Conservation (phyloP, 1,140 invertebrate genomes). For the Procambarus virginalis region DNA sequence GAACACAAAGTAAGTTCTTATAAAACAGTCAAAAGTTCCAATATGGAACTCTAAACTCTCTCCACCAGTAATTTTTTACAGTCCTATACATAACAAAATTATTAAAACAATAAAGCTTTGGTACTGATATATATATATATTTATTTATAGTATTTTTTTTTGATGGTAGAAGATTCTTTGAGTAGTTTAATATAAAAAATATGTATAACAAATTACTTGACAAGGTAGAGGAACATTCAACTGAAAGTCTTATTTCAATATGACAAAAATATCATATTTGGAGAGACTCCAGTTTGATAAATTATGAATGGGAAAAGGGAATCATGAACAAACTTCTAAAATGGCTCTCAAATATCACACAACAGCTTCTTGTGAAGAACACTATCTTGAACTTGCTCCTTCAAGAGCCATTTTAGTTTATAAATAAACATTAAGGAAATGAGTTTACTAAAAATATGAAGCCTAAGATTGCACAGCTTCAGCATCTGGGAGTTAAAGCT, state of each 20-base stretch:
- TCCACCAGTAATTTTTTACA: conserved; percentile 23
- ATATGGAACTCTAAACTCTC: conserved; percentile 51
- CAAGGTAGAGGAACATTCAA: conserved; percentile 18
- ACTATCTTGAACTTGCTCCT: not conserved
- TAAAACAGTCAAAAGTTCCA: conserved; percentile 40
- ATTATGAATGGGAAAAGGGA: not conserved
- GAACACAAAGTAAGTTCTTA: conserved; percentile 16
- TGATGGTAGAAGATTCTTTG: conserved; percentile 4
- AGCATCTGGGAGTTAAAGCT: conserved; percentile 29
- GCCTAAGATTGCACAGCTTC: conserved; percentile 29
- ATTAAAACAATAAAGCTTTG: conserved; percentile 53
- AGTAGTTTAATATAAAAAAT: conserved; percentile 3
- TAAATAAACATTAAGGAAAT: not conserved
- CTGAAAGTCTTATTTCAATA: conserved; percentile 25
- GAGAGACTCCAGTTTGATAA: not conserved
- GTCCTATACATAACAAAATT: conserved; percentile 46
- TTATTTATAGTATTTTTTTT: conserved; percentile 15
- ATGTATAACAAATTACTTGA: conserved; percentile 30
- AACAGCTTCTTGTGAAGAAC: not conserved
- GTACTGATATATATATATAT: conserved; percentile 39
- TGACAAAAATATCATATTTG: conserved; percentile 25
- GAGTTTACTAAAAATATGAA: not conserved
- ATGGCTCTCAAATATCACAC: conserved; percentile 10
- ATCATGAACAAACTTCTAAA: conserved; percentile 7
- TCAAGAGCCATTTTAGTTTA: not conserved